Percentiles rank a stretch among this genome's conserved stretches.
Conservation (phyloP, 2,797 vertebrate genomes). For the Chelonia mydas region DNA sequence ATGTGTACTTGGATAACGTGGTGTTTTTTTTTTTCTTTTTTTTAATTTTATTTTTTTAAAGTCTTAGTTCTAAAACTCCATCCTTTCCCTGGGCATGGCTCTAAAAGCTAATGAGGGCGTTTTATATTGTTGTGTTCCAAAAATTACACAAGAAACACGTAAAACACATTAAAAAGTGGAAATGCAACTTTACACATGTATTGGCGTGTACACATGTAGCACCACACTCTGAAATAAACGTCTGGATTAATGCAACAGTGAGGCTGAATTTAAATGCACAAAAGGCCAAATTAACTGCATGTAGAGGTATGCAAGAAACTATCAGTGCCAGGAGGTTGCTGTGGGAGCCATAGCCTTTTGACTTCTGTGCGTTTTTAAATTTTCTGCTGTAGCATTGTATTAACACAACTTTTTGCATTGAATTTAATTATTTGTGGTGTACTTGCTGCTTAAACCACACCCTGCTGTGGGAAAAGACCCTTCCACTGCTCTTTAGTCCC, state of each 20-base stretch:
- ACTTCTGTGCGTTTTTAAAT: conserved; percentile 19
- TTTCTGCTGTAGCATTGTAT: not conserved
- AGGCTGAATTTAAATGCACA: conserved; percentile 40
- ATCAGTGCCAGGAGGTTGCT: not conserved
- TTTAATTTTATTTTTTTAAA: not conserved
- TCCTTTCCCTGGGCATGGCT: not conserved
- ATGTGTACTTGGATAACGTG: not conserved
- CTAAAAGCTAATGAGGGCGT: not conserved
- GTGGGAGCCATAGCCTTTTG: not conserved
- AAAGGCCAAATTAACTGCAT: conserved; percentile 47
- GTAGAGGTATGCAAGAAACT: conserved; percentile 28
- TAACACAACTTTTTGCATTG: conserved; percentile 23
- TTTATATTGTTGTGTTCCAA: not conserved
- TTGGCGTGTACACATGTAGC: not conserved
- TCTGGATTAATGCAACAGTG: not conserved
- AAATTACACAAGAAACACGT: not conserved
- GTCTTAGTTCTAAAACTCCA: not conserved
- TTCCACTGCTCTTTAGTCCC: not conserved
- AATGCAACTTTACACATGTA: not conserved
- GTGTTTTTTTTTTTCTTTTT: no score
- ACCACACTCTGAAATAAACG: not conserved
- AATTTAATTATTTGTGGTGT: not conserved
- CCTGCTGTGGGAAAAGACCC: not conserved
- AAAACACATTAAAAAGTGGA: not conserved
- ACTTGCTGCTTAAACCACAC: not conserved